Base-by-base conservation (phyloP, 92 coral and sea anemone species). In the Palythoa caribaeorum region DNA sequence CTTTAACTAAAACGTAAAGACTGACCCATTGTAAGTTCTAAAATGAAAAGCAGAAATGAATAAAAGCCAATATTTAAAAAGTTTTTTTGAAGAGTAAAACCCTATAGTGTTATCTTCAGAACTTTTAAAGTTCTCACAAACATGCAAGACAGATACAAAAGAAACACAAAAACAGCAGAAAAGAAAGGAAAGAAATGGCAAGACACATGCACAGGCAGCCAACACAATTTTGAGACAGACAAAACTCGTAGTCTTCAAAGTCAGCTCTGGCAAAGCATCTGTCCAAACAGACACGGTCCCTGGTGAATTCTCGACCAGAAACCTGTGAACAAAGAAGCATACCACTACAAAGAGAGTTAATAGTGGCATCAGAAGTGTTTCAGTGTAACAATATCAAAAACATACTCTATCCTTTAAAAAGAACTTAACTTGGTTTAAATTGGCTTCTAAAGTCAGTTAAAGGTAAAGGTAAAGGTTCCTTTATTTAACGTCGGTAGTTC, bases 271-370 rank as follows among this genome's bases (percentile, higher is more conserved):
- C 74, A 63, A 84, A 71, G 35, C 51, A 2, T 40, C 78, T 71
- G 21, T 63, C 38, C 55, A 57, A 7, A 44, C 6, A 72, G 80
- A 21, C 28, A 38, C 2, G 71, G 88, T 71, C 78, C 70, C 80
- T 84, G 88, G 88, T 74, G 80, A 72, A 71, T 71, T 40, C 80
- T 55, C 53, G 88, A 84, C 78, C 79, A 84, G 88, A 84, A 84
- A 84, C 80, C 88, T 84, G 88, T 71, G 83, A 83, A 80, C 81
- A 79, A 83, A 83, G 78, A 71, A 79, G 59, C 81, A 86, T 39
- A 78, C 84, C 79, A 63, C 87, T 86, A n/a, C 84, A 69, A 55
- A 77, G 73, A 71, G 12, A 57, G 79, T 86, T 84, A 84, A 84
- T 72, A 71, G 76, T 52, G 36, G 48, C 40, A 73, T 17, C 39